A percentile compares a stretch with the other conserved stretches of the same genome.
These are phyloP conservation scores for Gryllus longicercus DNA, from an alignment of 2,888 invertebrate species.

Conservation along the genomic window DNA sequence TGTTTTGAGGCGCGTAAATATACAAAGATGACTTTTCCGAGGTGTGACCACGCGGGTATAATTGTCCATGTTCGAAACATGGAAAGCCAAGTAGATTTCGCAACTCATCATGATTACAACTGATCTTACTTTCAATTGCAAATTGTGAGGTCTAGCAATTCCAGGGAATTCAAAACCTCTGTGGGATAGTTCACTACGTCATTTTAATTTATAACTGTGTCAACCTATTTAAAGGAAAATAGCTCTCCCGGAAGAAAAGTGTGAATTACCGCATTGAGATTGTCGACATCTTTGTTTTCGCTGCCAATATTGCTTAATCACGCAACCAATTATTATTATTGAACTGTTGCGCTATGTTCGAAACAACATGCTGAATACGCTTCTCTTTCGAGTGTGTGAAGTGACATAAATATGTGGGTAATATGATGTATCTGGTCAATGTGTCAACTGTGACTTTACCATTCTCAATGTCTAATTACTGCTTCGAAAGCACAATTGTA, in stretches of 20 bases:
- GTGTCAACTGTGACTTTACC: constrained; percentile 4
- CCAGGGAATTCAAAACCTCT: neutral
- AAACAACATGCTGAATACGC: neutral
- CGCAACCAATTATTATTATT: neutral
- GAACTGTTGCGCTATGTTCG: too few relatives aligned
- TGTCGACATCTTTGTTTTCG: neutral
- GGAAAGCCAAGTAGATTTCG: too few relatives aligned
- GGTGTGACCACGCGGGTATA: too few relatives aligned
- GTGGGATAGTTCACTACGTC: neutral
- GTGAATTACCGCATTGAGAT: neutral
- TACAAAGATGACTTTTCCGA: too few relatives aligned
- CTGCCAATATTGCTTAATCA: neutral
- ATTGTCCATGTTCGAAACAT: too few relatives aligned
- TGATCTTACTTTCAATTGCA: neutral
- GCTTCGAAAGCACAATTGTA: neutral
- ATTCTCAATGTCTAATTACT: neutral
- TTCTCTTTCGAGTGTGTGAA: neutral
- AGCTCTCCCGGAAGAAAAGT: neutral
- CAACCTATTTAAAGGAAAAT: neutral
- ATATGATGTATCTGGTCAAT: neutral
- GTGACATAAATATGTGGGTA: neutral
- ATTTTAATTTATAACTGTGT: neutral
- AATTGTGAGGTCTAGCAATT: neutral
- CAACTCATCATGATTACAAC: neutral
- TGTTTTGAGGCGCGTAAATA: too few relatives aligned